A percentile compares a stretch with the other conserved stretches of the same genome.
Conservation (phyloP, 2,888 invertebrate species). For the Mesochorus sp. region DNA sequence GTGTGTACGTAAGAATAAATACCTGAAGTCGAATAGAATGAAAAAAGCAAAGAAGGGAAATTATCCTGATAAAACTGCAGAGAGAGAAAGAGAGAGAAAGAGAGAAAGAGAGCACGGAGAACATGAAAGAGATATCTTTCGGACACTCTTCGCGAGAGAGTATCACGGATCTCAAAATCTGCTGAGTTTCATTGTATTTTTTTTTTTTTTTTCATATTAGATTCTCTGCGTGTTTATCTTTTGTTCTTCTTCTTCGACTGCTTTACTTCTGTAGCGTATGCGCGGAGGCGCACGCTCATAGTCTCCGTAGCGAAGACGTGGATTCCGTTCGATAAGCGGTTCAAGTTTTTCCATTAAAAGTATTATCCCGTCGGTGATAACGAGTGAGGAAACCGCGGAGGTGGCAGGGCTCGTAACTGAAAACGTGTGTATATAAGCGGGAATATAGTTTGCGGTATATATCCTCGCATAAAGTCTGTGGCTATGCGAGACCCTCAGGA, state of each 20-base stretch:
- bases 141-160: conserved; percentile 28
- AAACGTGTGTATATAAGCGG: neutral
- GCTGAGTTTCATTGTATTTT: conserved; percentile 40
- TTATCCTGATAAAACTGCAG: conserved; percentile 3
- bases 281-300: neutral
- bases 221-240: conserved; percentile 1
- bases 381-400: conserved; percentile 50
- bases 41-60: conserved; percentile 1
- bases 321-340: conserved; percentile 54
- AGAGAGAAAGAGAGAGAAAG: neutral
- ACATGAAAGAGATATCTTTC: too few relatives aligned
- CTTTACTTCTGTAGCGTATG: conserved; percentile 9
- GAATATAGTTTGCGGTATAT: neutral
- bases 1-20: too few relatives aligned
- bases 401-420: conserved; percentile 37
- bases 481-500: neutral
- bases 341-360: conserved; percentile 61
- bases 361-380: conserved; percentile 59
- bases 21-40: too few relatives aligned
- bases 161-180: conserved; percentile 7
- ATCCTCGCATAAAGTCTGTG: neutral
- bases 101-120: conserved; percentile 20
- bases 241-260: conserved; percentile 17
- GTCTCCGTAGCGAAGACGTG: conserved; percentile 4
- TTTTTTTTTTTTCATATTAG: too few relatives aligned